Evolutionary conservation across 1,140 invertebrate species (phyloP).

Genomic region (Lepidurus packardi): DNA sequence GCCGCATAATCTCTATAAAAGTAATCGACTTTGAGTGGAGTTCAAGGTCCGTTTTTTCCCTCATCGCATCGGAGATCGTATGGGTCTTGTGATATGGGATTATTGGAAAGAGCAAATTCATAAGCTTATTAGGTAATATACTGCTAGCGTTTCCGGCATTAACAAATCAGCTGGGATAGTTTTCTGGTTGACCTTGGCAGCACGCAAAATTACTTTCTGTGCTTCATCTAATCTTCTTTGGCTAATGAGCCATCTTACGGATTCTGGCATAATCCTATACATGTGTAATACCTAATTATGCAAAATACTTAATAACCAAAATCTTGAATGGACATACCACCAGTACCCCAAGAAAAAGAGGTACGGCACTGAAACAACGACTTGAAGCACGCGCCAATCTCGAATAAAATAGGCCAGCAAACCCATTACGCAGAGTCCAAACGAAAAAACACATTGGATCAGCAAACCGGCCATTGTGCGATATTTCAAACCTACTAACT

Average conservation of each 20-base stretch:
- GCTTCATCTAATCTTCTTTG: slow-evolving; percentile 26
- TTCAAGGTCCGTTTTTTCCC: neutral
- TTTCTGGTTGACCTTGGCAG: slow-evolving; percentile 28
- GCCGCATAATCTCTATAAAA: neutral
- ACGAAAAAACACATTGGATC: slow-evolving; percentile 29
- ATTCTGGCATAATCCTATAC: slow-evolving; percentile 27
- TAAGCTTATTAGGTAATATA: neutral
- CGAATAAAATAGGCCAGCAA: slow-evolving; percentile 33
- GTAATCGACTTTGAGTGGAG: neutral
- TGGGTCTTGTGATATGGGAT: neutral
- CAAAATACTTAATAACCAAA: neutral
- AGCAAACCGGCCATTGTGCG: slow-evolving; percentile 23
- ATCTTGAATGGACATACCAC: slow-evolving; percentile 30
- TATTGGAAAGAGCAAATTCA: neutral
- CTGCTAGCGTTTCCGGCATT: neutral
- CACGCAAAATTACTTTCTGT: slow-evolving; percentile 22
- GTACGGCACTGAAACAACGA: slow-evolving; percentile 29
- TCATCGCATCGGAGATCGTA: slow-evolving; percentile 16
- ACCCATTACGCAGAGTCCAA: slow-evolving; percentile 25
- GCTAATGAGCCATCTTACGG: slow-evolving; percentile 34
- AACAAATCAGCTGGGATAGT: slow-evolving; percentile 26
- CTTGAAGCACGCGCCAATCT: slow-evolving; percentile 31
- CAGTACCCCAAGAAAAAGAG: slow-evolving; percentile 29
- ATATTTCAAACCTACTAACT: slow-evolving; percentile 25
- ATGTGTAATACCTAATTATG: neutral